These are phyloP conservation scores for Clamator glandarius DNA, from an alignment of 2,797 vertebrate species.

Conservation along the genomic window DNA sequence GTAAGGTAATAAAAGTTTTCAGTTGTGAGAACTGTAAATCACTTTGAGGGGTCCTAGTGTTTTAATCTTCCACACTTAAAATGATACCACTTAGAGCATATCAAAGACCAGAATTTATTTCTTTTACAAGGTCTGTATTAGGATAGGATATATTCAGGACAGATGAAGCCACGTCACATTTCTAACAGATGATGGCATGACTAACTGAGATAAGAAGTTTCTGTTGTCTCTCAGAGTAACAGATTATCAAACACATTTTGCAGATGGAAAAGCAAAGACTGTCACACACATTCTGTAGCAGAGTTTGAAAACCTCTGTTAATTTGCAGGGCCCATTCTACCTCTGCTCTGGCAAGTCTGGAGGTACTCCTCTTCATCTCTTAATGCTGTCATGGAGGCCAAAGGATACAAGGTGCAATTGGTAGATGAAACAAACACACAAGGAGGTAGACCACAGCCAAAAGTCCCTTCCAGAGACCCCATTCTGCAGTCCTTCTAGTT, in stretches of 20 bases:
- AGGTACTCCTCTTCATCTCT: not conserved
- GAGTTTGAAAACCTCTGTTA: not conserved
- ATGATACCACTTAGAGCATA: not conserved
- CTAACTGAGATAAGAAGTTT: slow-evolving; percentile 16
- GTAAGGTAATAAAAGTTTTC: slow-evolving; percentile 10
- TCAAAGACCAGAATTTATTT: not conserved
- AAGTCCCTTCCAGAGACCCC: not conserved
- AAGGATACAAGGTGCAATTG: not conserved
- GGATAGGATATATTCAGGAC: not conserved
- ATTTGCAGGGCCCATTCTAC: not conserved
- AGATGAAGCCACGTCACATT: not conserved
- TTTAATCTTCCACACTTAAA: not conserved
- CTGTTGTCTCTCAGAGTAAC: not conserved
- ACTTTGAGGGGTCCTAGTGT: slow-evolving; percentile 14
- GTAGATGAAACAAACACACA: not conserved
- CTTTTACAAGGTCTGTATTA: not conserved
- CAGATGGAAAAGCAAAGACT: not conserved
- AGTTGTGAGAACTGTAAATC: not conserved
- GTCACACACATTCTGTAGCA: not conserved
- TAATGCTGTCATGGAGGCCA: not conserved
- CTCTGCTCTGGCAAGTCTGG: not conserved
- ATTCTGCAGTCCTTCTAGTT: not conserved
- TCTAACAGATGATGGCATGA: not conserved
- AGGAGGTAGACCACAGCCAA: not conserved
- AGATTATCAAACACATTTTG: not conserved